These are phyloP conservation scores for Mechanitis messenoides DNA, from an alignment of 2,888 invertebrate genomes.

Conservation along the genomic window DNA sequence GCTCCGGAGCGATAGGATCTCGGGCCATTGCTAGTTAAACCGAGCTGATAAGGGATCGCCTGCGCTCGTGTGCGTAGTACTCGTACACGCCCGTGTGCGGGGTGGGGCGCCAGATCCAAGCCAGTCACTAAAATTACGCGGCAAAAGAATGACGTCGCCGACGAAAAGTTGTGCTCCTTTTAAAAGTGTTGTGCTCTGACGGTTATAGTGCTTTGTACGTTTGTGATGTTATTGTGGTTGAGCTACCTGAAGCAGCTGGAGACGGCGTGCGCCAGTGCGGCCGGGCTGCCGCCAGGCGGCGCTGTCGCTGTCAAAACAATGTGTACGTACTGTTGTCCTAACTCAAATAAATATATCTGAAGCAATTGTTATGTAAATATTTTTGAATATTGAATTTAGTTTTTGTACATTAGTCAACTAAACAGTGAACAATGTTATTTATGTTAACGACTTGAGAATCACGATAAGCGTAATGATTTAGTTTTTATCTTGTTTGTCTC, in stretches of 20 bases:
- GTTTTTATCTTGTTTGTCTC: conserved; percentile 58
- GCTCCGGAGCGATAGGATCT: conserved; percentile 68
- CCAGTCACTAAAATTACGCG: conserved; percentile 74
- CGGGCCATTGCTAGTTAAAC: conserved; percentile 76
- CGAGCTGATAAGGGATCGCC: conserved; percentile 71
- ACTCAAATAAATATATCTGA: too few species aligned
- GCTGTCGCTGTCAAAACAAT: conserved; percentile 67
- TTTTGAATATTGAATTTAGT: neutral
- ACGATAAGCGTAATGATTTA: conserved; percentile 67
- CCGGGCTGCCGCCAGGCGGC: conserved; percentile 60
- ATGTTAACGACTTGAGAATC: conserved; percentile 37
- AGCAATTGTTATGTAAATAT: neutral
- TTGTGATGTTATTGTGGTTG: conserved; percentile 73
- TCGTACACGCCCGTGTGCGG: conserved; percentile 44
- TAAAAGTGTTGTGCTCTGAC: conserved; percentile 17
- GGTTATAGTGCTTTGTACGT: conserved; percentile 24
- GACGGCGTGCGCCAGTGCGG: conserved; percentile 53
- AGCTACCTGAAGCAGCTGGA: conserved; percentile 70
- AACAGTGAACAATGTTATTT: conserved; percentile 18
- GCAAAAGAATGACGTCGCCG: conserved; percentile 71
- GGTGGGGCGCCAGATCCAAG: conserved; percentile 50
- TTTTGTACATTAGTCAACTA: neutral
- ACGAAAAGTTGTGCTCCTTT: conserved; percentile 38
- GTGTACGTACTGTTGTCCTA: conserved; percentile 47
- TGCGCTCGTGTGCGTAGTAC: conserved; percentile 50